Conservation (phyloP, 2,888 invertebrate genomes). For the Hyppa rectilinea region DNA sequence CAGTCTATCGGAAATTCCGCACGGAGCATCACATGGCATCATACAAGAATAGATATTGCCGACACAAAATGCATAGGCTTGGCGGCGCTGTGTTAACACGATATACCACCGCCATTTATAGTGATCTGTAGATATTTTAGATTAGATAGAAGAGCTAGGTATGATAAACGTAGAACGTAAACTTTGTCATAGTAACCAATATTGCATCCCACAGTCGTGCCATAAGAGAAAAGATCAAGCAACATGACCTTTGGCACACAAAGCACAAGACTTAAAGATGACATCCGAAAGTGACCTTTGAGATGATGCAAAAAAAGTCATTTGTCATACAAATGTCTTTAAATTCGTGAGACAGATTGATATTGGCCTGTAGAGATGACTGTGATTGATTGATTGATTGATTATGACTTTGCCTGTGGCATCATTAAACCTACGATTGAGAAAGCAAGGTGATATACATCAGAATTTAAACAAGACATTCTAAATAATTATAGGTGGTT, state of each 20-base stretch:
- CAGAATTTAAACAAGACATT: neutral
- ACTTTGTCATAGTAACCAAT: neutral
- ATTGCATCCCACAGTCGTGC: slow-evolving; percentile 26
- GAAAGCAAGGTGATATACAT: neutral
- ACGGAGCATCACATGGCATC: slow-evolving; percentile 39
- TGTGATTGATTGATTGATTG: slow-evolving; percentile 54
- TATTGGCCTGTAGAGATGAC: slow-evolving; percentile 19
- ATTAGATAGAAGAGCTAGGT: neutral
- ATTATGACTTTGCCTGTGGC: slow-evolving; percentile 15
- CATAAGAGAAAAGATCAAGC: slow-evolving; percentile 20
- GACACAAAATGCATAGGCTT: slow-evolving; percentile 45
- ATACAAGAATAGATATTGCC: slow-evolving; percentile 55
- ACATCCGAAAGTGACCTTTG: slow-evolving; percentile 54
- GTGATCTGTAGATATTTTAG: neutral
- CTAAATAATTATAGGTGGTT: neutral
- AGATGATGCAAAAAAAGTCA: slow-evolving; percentile 35
- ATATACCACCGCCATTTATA: slow-evolving; percentile 3
- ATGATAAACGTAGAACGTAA: neutral
- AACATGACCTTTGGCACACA: slow-evolving; percentile 48
- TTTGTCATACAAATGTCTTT: slow-evolving; percentile 53
- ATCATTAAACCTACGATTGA: slow-evolving; percentile 8
- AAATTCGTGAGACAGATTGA: slow-evolving; percentile 37
- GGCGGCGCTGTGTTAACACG: slow-evolving; percentile 10
- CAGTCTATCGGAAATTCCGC: slow-evolving; percentile 52
- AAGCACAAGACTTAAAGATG: slow-evolving; percentile 37